Conservation (phyloP, 2,888 invertebrate genomes). For the Eilema depressum region DNA sequence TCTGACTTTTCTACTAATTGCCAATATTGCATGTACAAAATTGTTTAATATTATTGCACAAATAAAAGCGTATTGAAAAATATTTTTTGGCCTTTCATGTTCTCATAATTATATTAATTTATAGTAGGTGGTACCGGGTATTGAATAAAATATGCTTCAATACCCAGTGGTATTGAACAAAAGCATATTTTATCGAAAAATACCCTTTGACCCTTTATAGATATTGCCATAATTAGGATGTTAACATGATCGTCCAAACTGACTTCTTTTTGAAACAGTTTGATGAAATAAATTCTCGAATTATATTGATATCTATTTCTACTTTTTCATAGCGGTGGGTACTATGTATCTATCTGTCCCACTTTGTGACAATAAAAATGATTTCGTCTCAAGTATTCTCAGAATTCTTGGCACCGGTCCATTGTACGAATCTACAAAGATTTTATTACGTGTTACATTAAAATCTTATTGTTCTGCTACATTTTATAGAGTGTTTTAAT, state of each 20-base stretch:
- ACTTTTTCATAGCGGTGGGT: conserved; percentile 19
- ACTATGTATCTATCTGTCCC: conserved; percentile 41
- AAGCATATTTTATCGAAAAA: too few species aligned
- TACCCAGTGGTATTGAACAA: too few species aligned
- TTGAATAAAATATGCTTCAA: too few species aligned
- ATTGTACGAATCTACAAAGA: conserved; percentile 19
- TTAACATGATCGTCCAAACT: neutral
- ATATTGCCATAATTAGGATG: too few species aligned
- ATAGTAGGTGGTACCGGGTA: too few species aligned
- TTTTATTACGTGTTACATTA: conserved; percentile 37
- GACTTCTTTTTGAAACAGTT: neutral
- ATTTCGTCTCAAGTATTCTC: conserved; percentile 41
- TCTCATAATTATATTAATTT: too few species aligned
- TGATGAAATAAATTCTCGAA: conserved; percentile 13
- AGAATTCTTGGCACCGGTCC: conserved; percentile 50
- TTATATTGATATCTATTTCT: conserved; percentile 8
- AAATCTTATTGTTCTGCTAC: conserved; percentile 36
- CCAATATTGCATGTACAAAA: too few species aligned
- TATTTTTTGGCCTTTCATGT: too few species aligned
- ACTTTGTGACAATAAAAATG: conserved; percentile 51
- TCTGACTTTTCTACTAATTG: too few species aligned
- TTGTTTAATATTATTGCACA: too few species aligned
- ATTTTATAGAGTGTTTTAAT: conserved; percentile 34
- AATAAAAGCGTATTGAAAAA: too few species aligned
- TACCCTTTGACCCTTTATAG: too few species aligned